Conservation (phyloP, 1,140 invertebrate genomes). For the Neuroterus valhalla region DNA sequence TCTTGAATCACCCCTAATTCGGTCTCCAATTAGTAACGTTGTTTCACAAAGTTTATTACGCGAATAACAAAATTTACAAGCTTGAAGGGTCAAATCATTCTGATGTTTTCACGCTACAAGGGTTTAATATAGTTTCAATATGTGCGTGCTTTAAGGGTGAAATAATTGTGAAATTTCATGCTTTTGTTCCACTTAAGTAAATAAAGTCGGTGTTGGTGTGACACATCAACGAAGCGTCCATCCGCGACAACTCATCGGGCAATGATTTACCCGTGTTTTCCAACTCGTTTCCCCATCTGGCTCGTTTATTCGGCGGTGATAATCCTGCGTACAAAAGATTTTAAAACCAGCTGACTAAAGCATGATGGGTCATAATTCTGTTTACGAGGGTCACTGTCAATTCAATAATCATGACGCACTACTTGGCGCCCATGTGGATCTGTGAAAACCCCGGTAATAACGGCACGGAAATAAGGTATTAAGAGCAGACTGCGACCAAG, state of each 20-base stretch:
- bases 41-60: slow-evolving; percentile 33
- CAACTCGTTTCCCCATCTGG: slow-evolving; percentile 25
- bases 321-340: slow-evolving; percentile 21
- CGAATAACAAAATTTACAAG: slow-evolving; percentile 32
- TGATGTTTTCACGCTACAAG: slow-evolving; percentile 14
- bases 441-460: neutral
- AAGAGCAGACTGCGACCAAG: no score
- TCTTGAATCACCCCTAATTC: slow-evolving; percentile 23
- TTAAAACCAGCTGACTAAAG: slow-evolving; percentile 21
- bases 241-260: slow-evolving; percentile 20
- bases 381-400: slow-evolving; percentile 30
- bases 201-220: slow-evolving; percentile 16
- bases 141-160: neutral
- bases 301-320: slow-evolving; percentile 9
- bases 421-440: slow-evolving; percentile 11
- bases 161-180: slow-evolving; percentile 24
- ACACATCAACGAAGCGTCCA: slow-evolving; percentile 8
- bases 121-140: neutral
- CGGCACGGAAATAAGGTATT: neutral
- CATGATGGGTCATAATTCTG: slow-evolving; percentile 23
- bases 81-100: slow-evolving; percentile 1
- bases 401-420: slow-evolving; percentile 27
- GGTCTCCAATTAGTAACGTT: slow-evolving; percentile 32
- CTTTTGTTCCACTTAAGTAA: slow-evolving; percentile 8
- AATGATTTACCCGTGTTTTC: slow-evolving; percentile 23